These are phyloP conservation scores for Calephelis nemesis DNA, from an alignment of 1,140 invertebrate genomes.

Conservation along the genomic window DNA sequence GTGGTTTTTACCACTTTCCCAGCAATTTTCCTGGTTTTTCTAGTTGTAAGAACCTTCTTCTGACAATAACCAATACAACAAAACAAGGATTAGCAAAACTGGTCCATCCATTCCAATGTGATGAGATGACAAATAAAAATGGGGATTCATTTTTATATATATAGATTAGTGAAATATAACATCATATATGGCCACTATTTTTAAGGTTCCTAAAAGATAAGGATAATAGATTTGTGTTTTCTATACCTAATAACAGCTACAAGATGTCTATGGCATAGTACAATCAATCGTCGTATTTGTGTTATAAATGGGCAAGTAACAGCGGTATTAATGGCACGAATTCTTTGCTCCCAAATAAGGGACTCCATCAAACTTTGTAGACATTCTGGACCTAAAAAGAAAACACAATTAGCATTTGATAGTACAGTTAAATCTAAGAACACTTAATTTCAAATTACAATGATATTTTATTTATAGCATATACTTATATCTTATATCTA, in stretches of 20 bases:
- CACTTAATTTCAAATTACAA: not conserved
- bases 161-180: no score
- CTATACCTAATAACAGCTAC: slow-evolving; percentile 71
- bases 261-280: slow-evolving; percentile 69
- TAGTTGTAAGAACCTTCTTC: no score
- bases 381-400: slow-evolving; percentile 54
- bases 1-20: no score
- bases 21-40: no score
- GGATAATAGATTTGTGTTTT: slow-evolving; percentile 11
- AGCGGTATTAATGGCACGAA: slow-evolving; percentile 62
- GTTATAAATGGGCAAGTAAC: slow-evolving; percentile 63
- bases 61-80: no score
- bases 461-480: not conserved
- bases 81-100: no score
- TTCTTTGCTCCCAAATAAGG: slow-evolving; percentile 64
- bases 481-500: no score
- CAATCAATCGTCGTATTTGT: slow-evolving; percentile 61
- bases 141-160: no score
- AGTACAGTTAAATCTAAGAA: not conserved
- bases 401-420: slow-evolving; percentile 15
- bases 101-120: no score
- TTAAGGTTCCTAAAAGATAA: slow-evolving; percentile 7
- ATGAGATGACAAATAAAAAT: no score
- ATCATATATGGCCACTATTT: not conserved
- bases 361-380: slow-evolving; percentile 63